phyloP scores from a whole-genome alignment of 1,140 invertebrate species.

The Trichonephila inaurata region DNA sequence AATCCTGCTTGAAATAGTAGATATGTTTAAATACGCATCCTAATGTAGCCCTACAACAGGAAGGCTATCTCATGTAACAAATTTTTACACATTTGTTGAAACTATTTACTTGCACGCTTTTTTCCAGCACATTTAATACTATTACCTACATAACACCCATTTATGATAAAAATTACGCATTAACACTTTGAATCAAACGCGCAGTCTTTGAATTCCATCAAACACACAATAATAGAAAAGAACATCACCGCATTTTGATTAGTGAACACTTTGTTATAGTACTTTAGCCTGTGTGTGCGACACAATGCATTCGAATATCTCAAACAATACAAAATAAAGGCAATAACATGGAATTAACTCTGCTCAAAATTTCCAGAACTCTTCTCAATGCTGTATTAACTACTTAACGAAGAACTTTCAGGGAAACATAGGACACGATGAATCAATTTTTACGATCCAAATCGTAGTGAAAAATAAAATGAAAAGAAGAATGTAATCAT shows the following conservation, averaged over 20 bases:
- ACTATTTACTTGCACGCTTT: background rate
- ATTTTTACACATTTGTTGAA: background rate
- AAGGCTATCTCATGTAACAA: conserved; percentile 1
- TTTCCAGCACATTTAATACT: background rate
- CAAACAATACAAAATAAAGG: too few relatives aligned
- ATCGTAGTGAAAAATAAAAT: background rate
- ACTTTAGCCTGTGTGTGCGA: background rate
- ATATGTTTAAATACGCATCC: conserved; percentile 18
- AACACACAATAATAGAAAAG: background rate
- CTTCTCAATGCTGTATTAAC: too few relatives aligned
- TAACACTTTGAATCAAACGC: background rate
- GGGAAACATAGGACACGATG: background rate
- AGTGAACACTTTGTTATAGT: conserved; percentile 2
- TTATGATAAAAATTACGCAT: background rate
- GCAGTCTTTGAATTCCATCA: background rate
- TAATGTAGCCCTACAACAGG: conserved; percentile 13
- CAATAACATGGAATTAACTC: too few relatives aligned
- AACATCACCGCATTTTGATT: background rate
- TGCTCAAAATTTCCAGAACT: too few relatives aligned
- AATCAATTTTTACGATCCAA: background rate
- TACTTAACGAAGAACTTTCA: background rate
- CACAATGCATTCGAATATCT: too few relatives aligned
- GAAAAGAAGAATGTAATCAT: background rate
- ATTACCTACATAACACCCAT: background rate
- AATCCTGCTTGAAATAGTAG: background rate